phyloP scores from a whole-genome alignment of 2,888 invertebrate species.

The Amiota minor region DNA sequence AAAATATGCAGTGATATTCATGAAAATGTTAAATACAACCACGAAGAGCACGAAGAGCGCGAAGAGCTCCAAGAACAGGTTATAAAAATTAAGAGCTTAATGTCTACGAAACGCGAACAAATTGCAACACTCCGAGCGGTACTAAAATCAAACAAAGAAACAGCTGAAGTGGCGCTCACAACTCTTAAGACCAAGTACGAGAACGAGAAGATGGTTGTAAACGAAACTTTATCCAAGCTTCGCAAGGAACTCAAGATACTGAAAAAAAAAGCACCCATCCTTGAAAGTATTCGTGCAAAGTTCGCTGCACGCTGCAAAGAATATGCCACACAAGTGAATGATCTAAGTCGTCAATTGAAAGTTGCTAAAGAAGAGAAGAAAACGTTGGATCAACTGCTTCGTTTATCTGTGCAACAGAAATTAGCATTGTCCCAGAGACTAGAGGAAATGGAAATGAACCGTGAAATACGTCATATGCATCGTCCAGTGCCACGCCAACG shows the following conservation, averaged over 20 bases:
- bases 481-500: slow-evolving; percentile 76
- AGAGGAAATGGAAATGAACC: slow-evolving; percentile 95
- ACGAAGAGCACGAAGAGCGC: slow-evolving; percentile 87
- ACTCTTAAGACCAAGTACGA: slow-evolving; percentile 99
- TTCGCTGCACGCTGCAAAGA: slow-evolving; percentile 99
- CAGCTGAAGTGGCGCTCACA: slow-evolving; percentile 96
- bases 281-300: slow-evolving; percentile 93
- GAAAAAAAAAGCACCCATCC: slow-evolving; percentile 98
- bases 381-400: slow-evolving; percentile 95
- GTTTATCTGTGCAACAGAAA: slow-evolving; percentile 98
- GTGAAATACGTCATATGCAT: slow-evolving; percentile 81
- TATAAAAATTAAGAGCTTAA: slow-evolving; percentile 92
- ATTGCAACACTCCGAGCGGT: slow-evolving; percentile 97
- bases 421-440: slow-evolving; percentile 94
- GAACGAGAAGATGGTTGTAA: slow-evolving; percentile 97
- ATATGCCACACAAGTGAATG: slow-evolving; percentile 98
- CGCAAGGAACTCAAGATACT: slow-evolving; percentile 94
- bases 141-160: slow-evolving; percentile 98
- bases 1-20: slow-evolving; percentile 70
- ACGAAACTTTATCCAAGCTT: slow-evolving; percentile 97
- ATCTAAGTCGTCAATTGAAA: slow-evolving; percentile 90
- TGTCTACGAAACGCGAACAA: slow-evolving; percentile 98
- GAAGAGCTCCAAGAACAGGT: slow-evolving; percentile 97
- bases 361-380: slow-evolving; percentile 99
- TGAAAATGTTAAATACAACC: slow-evolving; percentile 79